phyloP scores from a whole-genome alignment of 2,888 invertebrate genomes.

The Deroplatys truncata region DNA sequence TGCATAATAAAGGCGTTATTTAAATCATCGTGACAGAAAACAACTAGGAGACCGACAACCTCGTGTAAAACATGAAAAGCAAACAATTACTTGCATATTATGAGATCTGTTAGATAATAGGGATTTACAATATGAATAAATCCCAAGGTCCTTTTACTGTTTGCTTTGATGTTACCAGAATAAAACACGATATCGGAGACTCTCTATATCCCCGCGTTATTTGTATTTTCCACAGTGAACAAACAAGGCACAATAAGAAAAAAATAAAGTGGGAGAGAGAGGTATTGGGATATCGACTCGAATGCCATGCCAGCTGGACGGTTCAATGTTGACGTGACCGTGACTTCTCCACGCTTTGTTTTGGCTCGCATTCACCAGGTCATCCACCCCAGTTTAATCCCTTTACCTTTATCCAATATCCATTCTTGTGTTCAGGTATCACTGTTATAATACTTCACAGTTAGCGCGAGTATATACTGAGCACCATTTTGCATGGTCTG shows the following conservation, averaged over 20 bases:
- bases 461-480: not conserved
- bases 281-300: not conserved
- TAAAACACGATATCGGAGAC: not conserved
- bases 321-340: not conserved
- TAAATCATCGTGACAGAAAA: too few species aligned
- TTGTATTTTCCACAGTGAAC: not conserved
- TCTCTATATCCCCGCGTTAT: not conserved
- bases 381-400: not conserved
- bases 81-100: not conserved
- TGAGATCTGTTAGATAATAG: not conserved
- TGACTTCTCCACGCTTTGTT: slow-evolving; percentile 13
- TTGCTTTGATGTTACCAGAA: not conserved
- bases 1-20: too few species aligned
- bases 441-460: not conserved
- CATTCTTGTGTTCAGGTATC: too few species aligned
- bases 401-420: not conserved
- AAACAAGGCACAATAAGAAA: not conserved
- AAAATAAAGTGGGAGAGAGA: not conserved
- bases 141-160: not conserved
- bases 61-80: too few species aligned
- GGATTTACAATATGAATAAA: not conserved
- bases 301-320: not conserved
- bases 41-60: too few species aligned
- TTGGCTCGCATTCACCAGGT: slow-evolving; percentile 2
- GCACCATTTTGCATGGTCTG: too few species aligned